phyloP scores from a whole-genome alignment of 2,888 invertebrate species.

The Lucinisca nassula region DNA sequence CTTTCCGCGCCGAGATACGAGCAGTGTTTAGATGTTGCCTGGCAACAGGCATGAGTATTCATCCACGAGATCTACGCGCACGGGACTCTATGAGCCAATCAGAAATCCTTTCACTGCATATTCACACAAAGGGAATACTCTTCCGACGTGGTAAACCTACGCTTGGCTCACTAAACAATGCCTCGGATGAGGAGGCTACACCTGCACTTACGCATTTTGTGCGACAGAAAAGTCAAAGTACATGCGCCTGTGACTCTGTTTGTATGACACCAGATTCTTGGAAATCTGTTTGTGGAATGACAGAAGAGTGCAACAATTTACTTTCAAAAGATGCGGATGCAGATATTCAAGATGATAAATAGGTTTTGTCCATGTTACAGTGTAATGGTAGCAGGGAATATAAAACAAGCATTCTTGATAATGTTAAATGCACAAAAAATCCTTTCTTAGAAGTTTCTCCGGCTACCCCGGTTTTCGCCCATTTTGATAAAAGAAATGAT shows the following conservation, averaged over 20 bases:
- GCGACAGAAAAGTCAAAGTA: background rate
- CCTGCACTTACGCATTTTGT: background rate
- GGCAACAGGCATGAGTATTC: slow-evolving; percentile 31
- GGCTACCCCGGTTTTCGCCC: too few relatives aligned
- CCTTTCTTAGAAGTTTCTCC: too few relatives aligned
- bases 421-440: too few relatives aligned
- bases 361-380: too few relatives aligned
- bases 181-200: background rate
- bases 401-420: too few relatives aligned
- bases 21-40: slow-evolving; percentile 83
- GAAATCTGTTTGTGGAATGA: slow-evolving; percentile 29
- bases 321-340: background rate
- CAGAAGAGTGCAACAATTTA: slow-evolving; percentile 33
- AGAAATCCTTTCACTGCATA: slow-evolving; percentile 22
- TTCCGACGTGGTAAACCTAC: slow-evolving; percentile 11
- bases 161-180: background rate
- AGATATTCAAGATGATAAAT: background rate
- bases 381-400: too few relatives aligned
- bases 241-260: slow-evolving; percentile 11
- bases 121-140: slow-evolving; percentile 10
- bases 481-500: too few relatives aligned
- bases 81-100: slow-evolving; percentile 34
- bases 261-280: slow-evolving; percentile 39
- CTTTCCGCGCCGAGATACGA: slow-evolving; percentile 86
- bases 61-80: slow-evolving; percentile 21